Evolutionary conservation across 1,140 invertebrate genomes (phyloP), one percentile per base, ranked within the genome.

Genomic region (Lucilia sericata): DNA sequence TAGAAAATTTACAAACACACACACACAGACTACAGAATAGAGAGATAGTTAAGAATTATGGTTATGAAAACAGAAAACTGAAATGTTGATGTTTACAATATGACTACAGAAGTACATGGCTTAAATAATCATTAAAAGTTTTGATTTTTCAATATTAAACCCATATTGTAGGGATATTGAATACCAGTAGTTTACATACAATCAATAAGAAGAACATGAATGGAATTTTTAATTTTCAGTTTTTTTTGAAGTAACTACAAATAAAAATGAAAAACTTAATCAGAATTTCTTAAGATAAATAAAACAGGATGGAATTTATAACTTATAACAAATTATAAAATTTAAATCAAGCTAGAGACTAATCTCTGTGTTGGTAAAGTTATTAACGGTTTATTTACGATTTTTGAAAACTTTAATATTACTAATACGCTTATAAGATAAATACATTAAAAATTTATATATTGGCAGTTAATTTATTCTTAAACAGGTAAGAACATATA

Each of bases 31-130:
- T 30, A 30, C 25, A 30, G 25, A 17, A n/a, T 7, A 60, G 14
- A 60, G 55, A 60, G 7, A 70, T 70, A 70, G 65, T 70, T 70
- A 70, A 70, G 65, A 70, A 25, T 70, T 70, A 70, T 70, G 65
- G 19, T 70, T n/a, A 70, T 19, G 21, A 30, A 30, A 30, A 3
- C 25, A 21, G 19, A 21, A 70, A 21, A 70, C n/a, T 70, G 21
- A 70, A 70, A 70, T 70, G 65, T 70, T 70, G 65, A 70, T 70
- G 65, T 19, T 70, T 70, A 7, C 65, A 70, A 70, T 21, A 70
- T 70, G 65, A 70, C 65, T 70, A 60, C 19, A 70, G 65, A 7
- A 70, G 65, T 19, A 70, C 9, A 17, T 70, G 65, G 65, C 19
- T 70, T 70, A 70, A 70, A 17, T 17, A 70, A 70, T 70, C 60